Evolutionary conservation across 2,797 vertebrate species (phyloP).

Genomic region (Aplochiton taeniatus): DNA sequence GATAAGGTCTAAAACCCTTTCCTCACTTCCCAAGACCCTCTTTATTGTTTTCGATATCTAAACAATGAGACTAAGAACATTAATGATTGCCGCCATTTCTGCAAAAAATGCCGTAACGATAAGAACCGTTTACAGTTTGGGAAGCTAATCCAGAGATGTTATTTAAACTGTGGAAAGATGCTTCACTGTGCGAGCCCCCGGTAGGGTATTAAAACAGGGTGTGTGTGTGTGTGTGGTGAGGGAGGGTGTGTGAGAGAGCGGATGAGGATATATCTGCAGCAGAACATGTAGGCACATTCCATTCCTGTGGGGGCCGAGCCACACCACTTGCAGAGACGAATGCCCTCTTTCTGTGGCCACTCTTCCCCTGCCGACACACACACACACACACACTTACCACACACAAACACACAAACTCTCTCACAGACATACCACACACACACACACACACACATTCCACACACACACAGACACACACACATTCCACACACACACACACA

Average conservation of each 20-base stretch:
- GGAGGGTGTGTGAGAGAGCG: not conserved
- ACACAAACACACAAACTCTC: not conserved
- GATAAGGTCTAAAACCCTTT: slow-evolving; percentile 31
- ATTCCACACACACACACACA: not conserved
- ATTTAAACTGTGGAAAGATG: not conserved
- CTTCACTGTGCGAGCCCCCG: not conserved
- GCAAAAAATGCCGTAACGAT: slow-evolving; percentile 13
- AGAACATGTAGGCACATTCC: slow-evolving; percentile 36
- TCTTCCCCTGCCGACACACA: not conserved
- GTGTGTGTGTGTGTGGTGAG: slow-evolving; percentile 4
- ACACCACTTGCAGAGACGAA: slow-evolving; percentile 32
- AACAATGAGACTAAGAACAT: slow-evolving; percentile 15
- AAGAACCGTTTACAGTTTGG: not conserved
- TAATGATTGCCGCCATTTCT: slow-evolving; percentile 5
- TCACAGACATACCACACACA: slow-evolving; percentile 12
- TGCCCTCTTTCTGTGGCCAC: slow-evolving; percentile 10
- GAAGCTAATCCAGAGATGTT: not conserved
- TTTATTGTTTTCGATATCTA: slow-evolving; percentile 5
- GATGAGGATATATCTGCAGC: slow-evolving; percentile 5
- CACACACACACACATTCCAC: not conserved
- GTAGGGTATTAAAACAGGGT: not conserved
- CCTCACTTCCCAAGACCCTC: slow-evolving; percentile 12
- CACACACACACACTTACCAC: not conserved
- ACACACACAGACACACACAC: slow-evolving; percentile 3
- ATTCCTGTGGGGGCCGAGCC: slow-evolving; percentile 26